Evolutionary conservation across 2,888 invertebrate genomes (phyloP).

Genomic region (Sussaba pulchella): DNA sequence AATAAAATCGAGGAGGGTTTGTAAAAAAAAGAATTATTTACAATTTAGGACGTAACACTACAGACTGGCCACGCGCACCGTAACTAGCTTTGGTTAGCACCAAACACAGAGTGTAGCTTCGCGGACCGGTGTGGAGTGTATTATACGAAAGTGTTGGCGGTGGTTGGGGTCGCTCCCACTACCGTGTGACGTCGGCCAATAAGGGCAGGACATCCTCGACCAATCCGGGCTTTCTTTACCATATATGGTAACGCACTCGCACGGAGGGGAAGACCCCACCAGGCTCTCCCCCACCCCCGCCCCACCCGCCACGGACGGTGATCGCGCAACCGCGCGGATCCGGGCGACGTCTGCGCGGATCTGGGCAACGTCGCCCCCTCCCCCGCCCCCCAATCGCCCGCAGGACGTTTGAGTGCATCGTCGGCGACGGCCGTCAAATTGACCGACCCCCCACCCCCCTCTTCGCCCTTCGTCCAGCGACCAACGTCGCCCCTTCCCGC

Average conservation of each 20-base stretch:
- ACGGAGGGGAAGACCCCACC: constrained; percentile 85
- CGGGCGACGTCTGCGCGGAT: constrained; percentile 58
- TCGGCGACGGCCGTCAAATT: constrained; percentile 51
- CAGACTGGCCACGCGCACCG: constrained; percentile 73
- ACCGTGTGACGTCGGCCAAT: constrained; percentile 76
- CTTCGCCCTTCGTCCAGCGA: constrained; percentile 12
- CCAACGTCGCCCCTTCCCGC: too few species aligned
- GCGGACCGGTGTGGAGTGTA: constrained; percentile 79
- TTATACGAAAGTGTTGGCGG: constrained; percentile 79
- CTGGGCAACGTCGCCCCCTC: constrained; percentile 60
- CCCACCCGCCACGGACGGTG: constrained; percentile 52
- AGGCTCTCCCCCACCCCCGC: constrained; percentile 45
- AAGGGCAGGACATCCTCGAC: constrained; percentile 84
- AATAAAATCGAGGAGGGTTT: too few species aligned
- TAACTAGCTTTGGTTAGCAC: constrained; percentile 78
- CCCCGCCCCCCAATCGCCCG: background rate
- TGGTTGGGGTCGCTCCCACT: constrained; percentile 76
- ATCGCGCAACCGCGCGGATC: constrained; percentile 54
- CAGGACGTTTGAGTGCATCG: constrained; percentile 65
- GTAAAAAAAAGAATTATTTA: constrained; percentile 79
- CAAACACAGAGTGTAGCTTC: constrained; percentile 81
- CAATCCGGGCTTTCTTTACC: constrained; percentile 91
- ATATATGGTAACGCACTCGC: constrained; percentile 91
- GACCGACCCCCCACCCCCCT: constrained; percentile 36
- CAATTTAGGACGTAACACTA: constrained; percentile 76